Percentiles rank a stretch among this genome's conserved stretches.
Conservation (phyloP, 2,888 invertebrate species). For the Melanchra persicariae region DNA sequence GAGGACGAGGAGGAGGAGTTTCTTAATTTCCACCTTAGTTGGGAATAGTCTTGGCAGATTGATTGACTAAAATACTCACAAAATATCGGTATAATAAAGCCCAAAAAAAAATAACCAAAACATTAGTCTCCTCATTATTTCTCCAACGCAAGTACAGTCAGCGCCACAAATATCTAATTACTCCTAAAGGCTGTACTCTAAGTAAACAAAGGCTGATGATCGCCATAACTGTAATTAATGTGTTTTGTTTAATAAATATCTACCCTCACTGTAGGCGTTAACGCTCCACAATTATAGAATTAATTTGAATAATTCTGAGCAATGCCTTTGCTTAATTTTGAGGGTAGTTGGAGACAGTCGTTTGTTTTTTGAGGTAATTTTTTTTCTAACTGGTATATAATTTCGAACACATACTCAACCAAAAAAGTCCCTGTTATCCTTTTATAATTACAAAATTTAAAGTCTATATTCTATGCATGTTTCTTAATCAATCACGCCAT, state of each 20-base stretch:
- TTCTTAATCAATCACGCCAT: no score
- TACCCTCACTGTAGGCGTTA: conserved; percentile 63
- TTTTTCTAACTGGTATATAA: not conserved
- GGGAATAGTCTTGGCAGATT: no score
- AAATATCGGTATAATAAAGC: no score
- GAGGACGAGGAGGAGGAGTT: no score
- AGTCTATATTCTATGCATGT: not conserved
- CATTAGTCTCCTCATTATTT: conserved; percentile 11
- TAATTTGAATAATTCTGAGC: conserved; percentile 69
- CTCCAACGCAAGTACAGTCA: conserved; percentile 40
- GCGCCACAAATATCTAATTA: conserved; percentile 58
- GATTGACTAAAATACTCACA: no score
- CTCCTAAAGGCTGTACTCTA: conserved; percentile 50
- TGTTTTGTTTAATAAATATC: conserved; percentile 70
- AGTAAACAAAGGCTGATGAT: conserved; percentile 65
- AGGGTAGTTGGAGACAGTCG: conserved; percentile 57
- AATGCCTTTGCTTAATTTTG: conserved; percentile 62
- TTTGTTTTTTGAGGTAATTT: conserved; percentile 14
- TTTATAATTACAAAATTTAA: no score
- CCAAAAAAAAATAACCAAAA: conserved; percentile 21
- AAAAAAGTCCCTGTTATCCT: not conserved
- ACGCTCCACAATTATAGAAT: conserved; percentile 68
- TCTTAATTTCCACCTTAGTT: no score
- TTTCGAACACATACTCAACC: not conserved
- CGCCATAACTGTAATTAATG: conserved; percentile 69